These are phyloP conservation scores for Urophycis tenuis DNA, from an alignment of 2,797 vertebrate species.

Conservation along the genomic window DNA sequence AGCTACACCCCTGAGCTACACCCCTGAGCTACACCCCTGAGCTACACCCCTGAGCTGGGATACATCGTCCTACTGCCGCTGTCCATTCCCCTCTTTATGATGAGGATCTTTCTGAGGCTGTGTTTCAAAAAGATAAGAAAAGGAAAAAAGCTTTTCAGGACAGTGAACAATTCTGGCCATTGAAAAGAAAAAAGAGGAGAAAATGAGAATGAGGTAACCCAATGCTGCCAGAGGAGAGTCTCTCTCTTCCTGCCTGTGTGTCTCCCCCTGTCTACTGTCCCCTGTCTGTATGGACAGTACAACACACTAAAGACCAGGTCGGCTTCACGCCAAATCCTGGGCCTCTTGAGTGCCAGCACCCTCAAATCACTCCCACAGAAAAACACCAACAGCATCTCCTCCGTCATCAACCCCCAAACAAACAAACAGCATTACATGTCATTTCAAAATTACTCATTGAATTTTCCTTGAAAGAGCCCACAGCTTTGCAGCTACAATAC, in stretches of 20 bases:
- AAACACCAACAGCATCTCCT: too few species aligned
- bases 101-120: conserved; percentile 17
- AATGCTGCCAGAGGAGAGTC: conserved; percentile 41
- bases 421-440: neutral
- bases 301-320: neutral
- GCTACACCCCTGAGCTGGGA: neutral
- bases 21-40: too few species aligned
- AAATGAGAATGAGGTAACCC: conserved; percentile 45
- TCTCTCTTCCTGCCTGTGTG: conserved; percentile 23
- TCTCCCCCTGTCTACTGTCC: conserved; percentile 16
- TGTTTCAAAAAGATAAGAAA: neutral
- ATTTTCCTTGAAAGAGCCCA: neutral
- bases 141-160: conserved; percentile 34
- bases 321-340: conserved; percentile 23
- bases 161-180: conserved; percentile 60
- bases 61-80: neutral
- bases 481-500: neutral
- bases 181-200: conserved; percentile 53
- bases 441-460: neutral
- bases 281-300: conserved; percentile 12
- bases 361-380: too few species aligned
- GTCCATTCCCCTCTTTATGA: conserved; percentile 8
- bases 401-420: neutral
- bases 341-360: neutral
- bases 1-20: too few species aligned